Evolutionary conservation across 1,140 invertebrate genomes (phyloP), one percentile per base, ranked within the genome.

Genomic region (Zophobas morio): DNA sequence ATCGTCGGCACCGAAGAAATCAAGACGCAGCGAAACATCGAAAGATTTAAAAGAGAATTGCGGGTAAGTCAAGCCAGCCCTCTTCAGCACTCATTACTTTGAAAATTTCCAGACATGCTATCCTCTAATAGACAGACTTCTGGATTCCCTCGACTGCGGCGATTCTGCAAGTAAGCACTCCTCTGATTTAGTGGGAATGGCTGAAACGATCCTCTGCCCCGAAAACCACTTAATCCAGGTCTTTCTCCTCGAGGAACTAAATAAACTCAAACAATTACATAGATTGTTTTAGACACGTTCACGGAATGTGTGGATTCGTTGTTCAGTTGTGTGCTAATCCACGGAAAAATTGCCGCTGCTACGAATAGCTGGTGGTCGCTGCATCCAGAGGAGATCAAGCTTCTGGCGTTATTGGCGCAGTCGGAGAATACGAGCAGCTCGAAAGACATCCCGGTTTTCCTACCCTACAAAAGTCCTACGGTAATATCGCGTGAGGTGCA

Each of bases 401-500:
- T 96, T 8, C 84, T 97, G 34, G 88, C 92, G 0, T 86, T 93
- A 46, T 87, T 94, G 35, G 89, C 93, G 0, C 88, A 89, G 1
- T 87, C 90, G 1, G 91, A 94, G 80, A 89, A 90, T 81, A 89
- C 89, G 70, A 91, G 90, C 34, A 91, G 92, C 0, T 88, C 92
- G 0, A 88, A 92, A 80, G 95, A 96, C 86, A 89, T 95, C 47
- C 92, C 95, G 4, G 91, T 96, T 4, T 97, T 94, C 87, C 87
- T 96, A 37, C 95, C 95, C 3, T 89, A 92, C 53, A 95, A 92
- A 85, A 96, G 95, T 85, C 94, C 95, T 40, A 93, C 91, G 84
- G 94, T 95, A 88, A 89, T 20, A 20, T 20, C 20, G 20, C 20
- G 20, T 20, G 20, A 20, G 20, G 20, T 20, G 20, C 20, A 20